Evolutionary conservation across 2,113 vertebrate genomes (phyloP).

Genomic region (Seriola rivoliana): DNA sequence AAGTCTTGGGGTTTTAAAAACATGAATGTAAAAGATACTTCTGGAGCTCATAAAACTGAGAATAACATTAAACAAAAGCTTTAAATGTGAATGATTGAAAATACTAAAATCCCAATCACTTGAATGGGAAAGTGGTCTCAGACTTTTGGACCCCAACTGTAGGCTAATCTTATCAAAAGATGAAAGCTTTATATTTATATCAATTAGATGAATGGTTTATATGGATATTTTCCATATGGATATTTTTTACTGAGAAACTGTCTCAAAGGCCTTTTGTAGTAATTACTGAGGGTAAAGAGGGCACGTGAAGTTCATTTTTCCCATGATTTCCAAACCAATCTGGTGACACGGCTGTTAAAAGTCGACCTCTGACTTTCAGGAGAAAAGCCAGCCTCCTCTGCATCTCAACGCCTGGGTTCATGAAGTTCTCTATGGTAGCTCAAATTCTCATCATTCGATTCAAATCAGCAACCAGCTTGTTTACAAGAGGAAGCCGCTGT

Average conservation of each 20-base stretch:
- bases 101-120: too few relatives aligned
- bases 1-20: too few relatives aligned
- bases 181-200: background rate
- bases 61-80: too few relatives aligned
- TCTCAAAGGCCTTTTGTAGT: background rate
- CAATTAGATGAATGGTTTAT: background rate
- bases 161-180: background rate
- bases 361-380: background rate
- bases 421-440: constrained; percentile 1
- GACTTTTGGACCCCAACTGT: too few relatives aligned
- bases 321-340: background rate
- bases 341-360: constrained; percentile 16
- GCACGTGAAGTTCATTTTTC: background rate
- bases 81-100: too few relatives aligned
- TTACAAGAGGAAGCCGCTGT: constrained; percentile 53
- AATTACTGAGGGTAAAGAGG: constrained; percentile 2
- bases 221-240: background rate
- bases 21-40: too few relatives aligned
- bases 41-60: too few relatives aligned
- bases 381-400: background rate
- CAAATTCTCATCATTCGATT: constrained; percentile 35
- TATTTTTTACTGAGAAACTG: background rate
- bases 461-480: constrained; percentile 45
- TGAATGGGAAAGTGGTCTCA: too few relatives aligned
- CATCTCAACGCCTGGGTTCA: constrained; percentile 1